Evolutionary conservation across 2,888 invertebrate genomes (phyloP).

Genomic region (Sminthurides aquaticus): DNA sequence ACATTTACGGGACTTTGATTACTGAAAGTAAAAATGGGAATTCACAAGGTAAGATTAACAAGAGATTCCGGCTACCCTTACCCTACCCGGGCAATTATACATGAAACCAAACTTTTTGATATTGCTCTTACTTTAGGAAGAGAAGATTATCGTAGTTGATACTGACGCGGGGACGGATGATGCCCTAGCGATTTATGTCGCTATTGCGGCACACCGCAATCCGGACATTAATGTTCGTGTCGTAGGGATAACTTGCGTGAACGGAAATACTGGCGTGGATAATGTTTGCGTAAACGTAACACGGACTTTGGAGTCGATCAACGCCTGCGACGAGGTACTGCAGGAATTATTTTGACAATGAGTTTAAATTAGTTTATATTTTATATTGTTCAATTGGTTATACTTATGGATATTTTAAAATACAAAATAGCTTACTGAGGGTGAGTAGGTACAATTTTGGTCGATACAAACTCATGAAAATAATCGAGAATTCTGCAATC

Average conservation of each 20-base stretch:
- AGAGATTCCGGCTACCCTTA: too few relatives aligned
- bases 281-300: slow-evolving; percentile 64
- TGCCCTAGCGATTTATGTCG: slow-evolving; percentile 56
- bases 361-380: too few relatives aligned
- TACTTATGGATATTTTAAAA: too few relatives aligned
- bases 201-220: slow-evolving; percentile 47
- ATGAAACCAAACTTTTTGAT: too few relatives aligned
- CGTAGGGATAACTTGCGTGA: slow-evolving; percentile 64
- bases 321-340: slow-evolving; percentile 29
- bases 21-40: too few relatives aligned
- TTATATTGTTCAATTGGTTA: neutral
- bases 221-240: slow-evolving; percentile 54
- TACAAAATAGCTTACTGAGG: too few relatives aligned
- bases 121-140: slow-evolving; percentile 6
- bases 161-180: slow-evolving; percentile 61
- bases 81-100: too few relatives aligned
- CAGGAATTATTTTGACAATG: neutral
- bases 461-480: too few relatives aligned
- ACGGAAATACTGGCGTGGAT: slow-evolving; percentile 64
- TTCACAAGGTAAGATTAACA: too few relatives aligned
- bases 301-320: slow-evolving; percentile 56
- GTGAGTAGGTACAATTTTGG: too few relatives aligned
- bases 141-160: slow-evolving; percentile 49
- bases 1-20: too few relatives aligned
- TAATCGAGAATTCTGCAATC: too few relatives aligned